These are phyloP conservation scores for Mobula hypostoma DNA, from an alignment of 2,113 vertebrate species.

Conservation along the genomic window DNA sequence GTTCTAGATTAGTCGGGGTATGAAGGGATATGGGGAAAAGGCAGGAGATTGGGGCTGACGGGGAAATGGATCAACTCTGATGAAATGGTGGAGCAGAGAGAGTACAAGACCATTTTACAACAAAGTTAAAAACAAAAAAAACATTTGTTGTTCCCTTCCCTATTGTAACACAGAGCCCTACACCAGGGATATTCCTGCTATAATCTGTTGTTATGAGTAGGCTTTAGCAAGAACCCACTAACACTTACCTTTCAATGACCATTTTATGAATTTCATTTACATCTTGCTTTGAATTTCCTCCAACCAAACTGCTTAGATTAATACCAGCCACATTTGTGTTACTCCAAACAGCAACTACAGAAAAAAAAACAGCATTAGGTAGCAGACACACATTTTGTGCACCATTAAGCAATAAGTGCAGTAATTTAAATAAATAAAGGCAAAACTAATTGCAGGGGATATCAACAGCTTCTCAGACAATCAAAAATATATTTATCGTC, in stretches of 20 bases:
- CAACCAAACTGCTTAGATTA: slow-evolving; percentile 43
- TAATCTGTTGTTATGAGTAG: background rate
- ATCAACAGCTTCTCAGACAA: background rate
- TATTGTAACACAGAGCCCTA: background rate
- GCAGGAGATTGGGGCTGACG: too few relatives aligned
- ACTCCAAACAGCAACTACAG: slow-evolving; percentile 47
- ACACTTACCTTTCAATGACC: slow-evolving; percentile 46
- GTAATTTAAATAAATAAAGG: background rate
- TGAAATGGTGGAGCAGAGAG: too few relatives aligned
- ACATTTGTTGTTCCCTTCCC: background rate
- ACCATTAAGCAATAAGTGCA: background rate
- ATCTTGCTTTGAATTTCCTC: slow-evolving; percentile 40
- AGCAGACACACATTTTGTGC: background rate
- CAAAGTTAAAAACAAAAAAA: too few relatives aligned
- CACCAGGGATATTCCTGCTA: background rate
- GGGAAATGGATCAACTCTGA: too few relatives aligned
- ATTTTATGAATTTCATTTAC: slow-evolving; percentile 46
- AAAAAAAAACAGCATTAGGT: background rate
- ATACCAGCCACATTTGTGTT: slow-evolving; percentile 48
- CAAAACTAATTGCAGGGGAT: background rate
- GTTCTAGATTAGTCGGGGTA: too few relatives aligned
- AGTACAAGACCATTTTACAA: too few relatives aligned
- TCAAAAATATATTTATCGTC: background rate
- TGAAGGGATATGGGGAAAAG: too few relatives aligned
- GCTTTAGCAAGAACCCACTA: background rate